Percentiles rank a stretch among this genome's conserved stretches.
These are phyloP conservation scores for Ageneiosus marmoratus DNA, from an alignment of 2,113 vertebrate species.

Conservation along the genomic window DNA sequence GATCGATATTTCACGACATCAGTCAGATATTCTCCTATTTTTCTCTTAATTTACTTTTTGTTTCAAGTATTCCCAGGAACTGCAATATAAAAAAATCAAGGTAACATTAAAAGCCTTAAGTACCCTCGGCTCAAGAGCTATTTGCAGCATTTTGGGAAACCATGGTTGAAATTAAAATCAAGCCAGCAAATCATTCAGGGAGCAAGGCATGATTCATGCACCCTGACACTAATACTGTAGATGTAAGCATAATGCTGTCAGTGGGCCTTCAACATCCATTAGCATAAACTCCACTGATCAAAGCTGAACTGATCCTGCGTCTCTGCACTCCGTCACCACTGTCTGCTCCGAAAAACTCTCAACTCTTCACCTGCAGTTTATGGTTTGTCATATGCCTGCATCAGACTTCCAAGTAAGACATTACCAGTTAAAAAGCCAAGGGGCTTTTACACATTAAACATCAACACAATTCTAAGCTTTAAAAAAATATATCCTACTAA, in stretches of 20 bases:
- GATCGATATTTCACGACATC: slow-evolving; percentile 9
- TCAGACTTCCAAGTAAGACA: background rate
- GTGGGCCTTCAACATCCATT: slow-evolving; percentile 55
- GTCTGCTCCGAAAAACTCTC: slow-evolving; percentile 30
- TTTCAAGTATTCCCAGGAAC: slow-evolving; percentile 11
- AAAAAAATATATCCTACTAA: slow-evolving; percentile 1
- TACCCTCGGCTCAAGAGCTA: background rate
- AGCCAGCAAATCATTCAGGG: slow-evolving; percentile 26
- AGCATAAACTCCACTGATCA: slow-evolving; percentile 59
- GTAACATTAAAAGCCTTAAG: background rate
- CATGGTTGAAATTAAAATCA: slow-evolving; percentile 3
- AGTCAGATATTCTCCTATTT: slow-evolving; percentile 12
- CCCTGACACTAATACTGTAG: slow-evolving; percentile 56
- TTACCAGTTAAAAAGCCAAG: slow-evolving; percentile 1
- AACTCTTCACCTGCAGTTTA: slow-evolving; percentile 8
- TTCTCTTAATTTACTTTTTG: background rate
- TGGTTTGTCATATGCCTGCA: background rate
- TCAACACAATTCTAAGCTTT: background rate
- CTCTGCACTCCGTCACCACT: slow-evolving; percentile 21
- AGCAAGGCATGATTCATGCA: slow-evolving; percentile 49
- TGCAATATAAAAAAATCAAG: background rate
- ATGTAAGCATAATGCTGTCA: slow-evolving; percentile 42
- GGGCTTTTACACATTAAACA: background rate
- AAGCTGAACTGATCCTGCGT: slow-evolving; percentile 51
- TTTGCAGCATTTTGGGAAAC: slow-evolving; percentile 23